These are phyloP conservation scores for Hylyphantes graminicola DNA, from an alignment of 1,140 invertebrate species.

Conservation along the genomic window DNA sequence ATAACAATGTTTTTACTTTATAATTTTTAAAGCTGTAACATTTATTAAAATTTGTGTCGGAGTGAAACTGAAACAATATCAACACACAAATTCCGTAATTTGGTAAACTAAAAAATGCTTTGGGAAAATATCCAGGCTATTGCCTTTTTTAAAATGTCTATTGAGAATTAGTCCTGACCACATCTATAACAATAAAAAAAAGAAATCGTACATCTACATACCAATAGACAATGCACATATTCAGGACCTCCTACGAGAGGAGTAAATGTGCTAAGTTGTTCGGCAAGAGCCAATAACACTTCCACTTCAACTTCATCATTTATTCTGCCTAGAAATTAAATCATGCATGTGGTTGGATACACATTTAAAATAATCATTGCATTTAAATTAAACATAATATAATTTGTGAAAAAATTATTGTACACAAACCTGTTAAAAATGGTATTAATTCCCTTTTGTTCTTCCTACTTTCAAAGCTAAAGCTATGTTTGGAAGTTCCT, in stretches of 20 bases:
- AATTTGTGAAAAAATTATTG: neutral
- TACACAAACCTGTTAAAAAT: constrained; percentile 82
- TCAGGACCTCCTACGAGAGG: constrained; percentile 95
- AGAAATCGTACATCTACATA: constrained; percentile 68
- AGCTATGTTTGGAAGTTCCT: constrained; percentile 98
- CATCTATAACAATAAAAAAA: no score
- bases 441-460: constrained; percentile 95
- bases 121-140: no score
- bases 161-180: no score
- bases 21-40: no score
- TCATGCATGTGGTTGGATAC: neutral
- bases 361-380: neutral
- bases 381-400: neutral
- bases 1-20: no score
- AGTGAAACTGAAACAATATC: no score
- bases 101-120: no score
- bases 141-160: no score
- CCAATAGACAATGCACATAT: constrained; percentile 92
- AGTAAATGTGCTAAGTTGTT: constrained; percentile 96
- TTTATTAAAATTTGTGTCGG: no score
- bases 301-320: constrained; percentile 99
- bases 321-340: constrained; percentile 83
- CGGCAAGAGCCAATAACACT: constrained; percentile 95
- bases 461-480: constrained; percentile 96
- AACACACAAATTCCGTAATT: no score